Conservation (phyloP, 2,888 invertebrate species). For the Rhaphigaster nebulosa region DNA sequence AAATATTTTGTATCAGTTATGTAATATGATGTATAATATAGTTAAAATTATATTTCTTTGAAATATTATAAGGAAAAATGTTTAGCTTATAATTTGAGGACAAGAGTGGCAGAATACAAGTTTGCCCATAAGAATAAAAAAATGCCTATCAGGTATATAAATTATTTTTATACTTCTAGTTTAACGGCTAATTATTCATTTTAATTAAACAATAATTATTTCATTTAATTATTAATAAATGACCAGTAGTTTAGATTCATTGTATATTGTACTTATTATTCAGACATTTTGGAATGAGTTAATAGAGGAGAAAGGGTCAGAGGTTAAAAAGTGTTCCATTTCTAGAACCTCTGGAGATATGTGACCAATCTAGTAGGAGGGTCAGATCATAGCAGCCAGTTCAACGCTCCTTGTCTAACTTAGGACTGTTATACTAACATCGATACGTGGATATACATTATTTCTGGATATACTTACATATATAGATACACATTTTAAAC, state of each 20-base stretch:
- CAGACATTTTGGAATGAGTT: not conserved
- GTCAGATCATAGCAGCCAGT: not conserved
- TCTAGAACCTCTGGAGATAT: not conserved
- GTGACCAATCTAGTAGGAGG: not conserved
- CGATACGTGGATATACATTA: too few species aligned
- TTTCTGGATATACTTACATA: too few species aligned
- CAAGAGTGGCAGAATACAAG: too few species aligned
- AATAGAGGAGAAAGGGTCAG: conserved; percentile 3
- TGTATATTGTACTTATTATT: not conserved
- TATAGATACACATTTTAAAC: too few species aligned
- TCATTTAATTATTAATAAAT: not conserved
- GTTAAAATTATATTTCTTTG: too few species aligned
- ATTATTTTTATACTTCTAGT: not conserved
- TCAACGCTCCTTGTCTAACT: not conserved
- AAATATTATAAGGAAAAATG: too few species aligned
- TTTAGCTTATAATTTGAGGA: too few species aligned
- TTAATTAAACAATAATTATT: not conserved
- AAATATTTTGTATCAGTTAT: too few species aligned
- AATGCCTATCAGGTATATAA: not conserved
- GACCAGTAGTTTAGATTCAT: not conserved
- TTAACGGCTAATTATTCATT: not conserved
- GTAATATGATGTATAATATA: too few species aligned
- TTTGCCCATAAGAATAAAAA: not conserved
- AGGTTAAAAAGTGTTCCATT: conserved; percentile 12
- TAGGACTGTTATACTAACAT: not conserved